A percentile compares a stretch with the other conserved stretches of the same genome.
phyloP scores from a whole-genome alignment of 2,888 invertebrate genomes.

The Craniophora ligustri region DNA sequence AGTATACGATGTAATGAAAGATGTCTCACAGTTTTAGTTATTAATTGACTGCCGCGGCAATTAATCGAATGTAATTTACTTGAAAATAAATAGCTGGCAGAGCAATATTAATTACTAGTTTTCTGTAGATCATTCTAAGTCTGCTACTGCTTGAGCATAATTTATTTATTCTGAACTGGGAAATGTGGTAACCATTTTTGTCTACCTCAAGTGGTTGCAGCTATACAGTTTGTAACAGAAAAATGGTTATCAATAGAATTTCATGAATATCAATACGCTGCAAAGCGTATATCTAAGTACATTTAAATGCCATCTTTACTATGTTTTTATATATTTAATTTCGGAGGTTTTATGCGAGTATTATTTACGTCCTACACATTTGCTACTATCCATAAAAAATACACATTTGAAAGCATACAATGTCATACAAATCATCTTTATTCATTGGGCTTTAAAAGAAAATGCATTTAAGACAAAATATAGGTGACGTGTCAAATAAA shows the following conservation, averaged over 20 bases:
- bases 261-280: too few relatives aligned
- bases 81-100: conserved; percentile 16
- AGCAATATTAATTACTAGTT: conserved; percentile 25
- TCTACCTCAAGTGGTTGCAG: too few relatives aligned
- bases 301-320: neutral
- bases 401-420: neutral
- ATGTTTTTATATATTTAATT: too few relatives aligned
- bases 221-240: too few relatives aligned
- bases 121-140: conserved; percentile 17
- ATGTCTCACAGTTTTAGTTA: conserved; percentile 33
- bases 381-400: neutral
- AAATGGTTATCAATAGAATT: too few relatives aligned
- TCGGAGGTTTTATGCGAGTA: neutral
- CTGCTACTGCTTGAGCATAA: conserved; percentile 1
- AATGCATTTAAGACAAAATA: conserved; percentile 22
- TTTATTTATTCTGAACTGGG: too few relatives aligned
- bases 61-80: conserved; percentile 43
- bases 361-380: neutral
- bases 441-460: conserved; percentile 3
- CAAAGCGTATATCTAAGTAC: neutral
- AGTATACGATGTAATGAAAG: conserved; percentile 38
- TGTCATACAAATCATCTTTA: conserved; percentile 6
- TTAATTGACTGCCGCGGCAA: conserved; percentile 43
- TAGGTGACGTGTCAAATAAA: conserved; percentile 39
- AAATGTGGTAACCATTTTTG: too few relatives aligned